Conservation (phyloP, 2,888 invertebrate genomes). For the Drymonia ruficornis region DNA sequence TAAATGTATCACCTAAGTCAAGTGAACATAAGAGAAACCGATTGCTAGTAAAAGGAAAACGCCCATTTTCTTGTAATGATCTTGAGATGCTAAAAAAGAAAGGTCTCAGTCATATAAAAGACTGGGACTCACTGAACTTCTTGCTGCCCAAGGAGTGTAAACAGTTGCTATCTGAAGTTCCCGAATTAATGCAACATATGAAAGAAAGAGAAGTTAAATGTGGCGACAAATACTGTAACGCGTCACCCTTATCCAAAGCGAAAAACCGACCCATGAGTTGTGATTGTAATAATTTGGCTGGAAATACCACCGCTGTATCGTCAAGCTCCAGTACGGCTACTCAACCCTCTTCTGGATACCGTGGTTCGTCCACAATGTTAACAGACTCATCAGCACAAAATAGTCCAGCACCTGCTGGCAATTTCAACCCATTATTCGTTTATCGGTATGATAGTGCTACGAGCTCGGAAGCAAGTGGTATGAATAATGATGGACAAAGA, state of each 20-base stretch:
- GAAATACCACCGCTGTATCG: constrained; percentile 84
- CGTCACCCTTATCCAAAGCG: constrained; percentile 78
- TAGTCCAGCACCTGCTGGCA: constrained; percentile 85
- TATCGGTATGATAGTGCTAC: constrained; percentile 92
- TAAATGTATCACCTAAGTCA: constrained; percentile 71
- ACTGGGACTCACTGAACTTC: constrained; percentile 97
- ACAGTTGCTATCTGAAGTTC: constrained; percentile 91
- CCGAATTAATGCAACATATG: constrained; percentile 88
- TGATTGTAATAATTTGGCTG: constrained; percentile 83
- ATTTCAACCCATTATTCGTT: constrained; percentile 90
- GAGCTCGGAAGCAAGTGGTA: constrained; percentile 89
- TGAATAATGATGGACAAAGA: constrained; percentile 80
- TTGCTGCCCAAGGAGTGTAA: constrained; percentile 94
- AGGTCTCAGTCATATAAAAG: constrained; percentile 93
- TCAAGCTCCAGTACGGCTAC: constrained; percentile 90
- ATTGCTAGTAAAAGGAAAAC: constrained; percentile 73
- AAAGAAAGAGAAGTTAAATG: constrained; percentile 81
- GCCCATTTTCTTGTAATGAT: constrained; percentile 93
- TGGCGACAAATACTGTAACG: constrained; percentile 72
- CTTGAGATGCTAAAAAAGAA: constrained; percentile 92
- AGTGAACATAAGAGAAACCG: constrained; percentile 70
- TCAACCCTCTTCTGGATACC: constrained; percentile 93
- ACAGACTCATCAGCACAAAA: constrained; percentile 91
- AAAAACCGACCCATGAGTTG: constrained; percentile 86
- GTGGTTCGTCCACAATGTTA: constrained; percentile 93